Percentiles rank a stretch among this genome's conserved stretches.
Evolutionary conservation across 2,113 vertebrate species (phyloP).

Genomic region (Lepidothrix coronata): DNA sequence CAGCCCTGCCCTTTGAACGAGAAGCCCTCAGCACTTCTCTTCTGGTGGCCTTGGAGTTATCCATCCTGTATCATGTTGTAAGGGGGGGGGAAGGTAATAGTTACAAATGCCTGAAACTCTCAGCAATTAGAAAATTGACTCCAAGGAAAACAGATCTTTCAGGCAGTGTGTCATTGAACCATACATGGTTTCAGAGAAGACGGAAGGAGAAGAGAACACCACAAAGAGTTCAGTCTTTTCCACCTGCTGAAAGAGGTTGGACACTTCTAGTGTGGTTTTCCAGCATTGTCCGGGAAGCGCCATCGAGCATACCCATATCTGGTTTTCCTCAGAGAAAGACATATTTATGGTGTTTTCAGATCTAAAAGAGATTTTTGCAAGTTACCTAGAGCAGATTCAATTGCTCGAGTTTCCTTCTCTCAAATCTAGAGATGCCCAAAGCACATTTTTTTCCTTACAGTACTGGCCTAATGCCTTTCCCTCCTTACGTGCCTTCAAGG

Average conservation of each 20-base stretch:
- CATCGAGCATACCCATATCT: not conserved
- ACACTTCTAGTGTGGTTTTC: not conserved
- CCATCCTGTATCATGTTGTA: not conserved
- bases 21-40: not conserved
- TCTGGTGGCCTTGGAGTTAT: not conserved
- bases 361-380: not conserved
- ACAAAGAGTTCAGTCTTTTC: not conserved
- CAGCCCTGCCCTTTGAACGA: not conserved
- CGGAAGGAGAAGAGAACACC: not conserved
- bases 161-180: not conserved
- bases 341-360: not conserved
- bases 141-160: not conserved
- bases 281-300: not conserved
- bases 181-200: not conserved
- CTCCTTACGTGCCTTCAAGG: rapidly evolving
- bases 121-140: not conserved
- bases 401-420: not conserved
- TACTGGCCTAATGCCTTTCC: not conserved
- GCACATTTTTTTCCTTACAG: not conserved
- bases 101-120: not conserved
- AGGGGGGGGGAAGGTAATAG: not conserved
- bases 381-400: not conserved
- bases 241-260: not conserved
- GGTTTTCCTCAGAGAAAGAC: not conserved
- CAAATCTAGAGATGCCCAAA: not conserved